These are phyloP conservation scores for Drosophila lowei DNA, from an alignment of 1,140 invertebrate genomes.

Conservation along the genomic window DNA sequence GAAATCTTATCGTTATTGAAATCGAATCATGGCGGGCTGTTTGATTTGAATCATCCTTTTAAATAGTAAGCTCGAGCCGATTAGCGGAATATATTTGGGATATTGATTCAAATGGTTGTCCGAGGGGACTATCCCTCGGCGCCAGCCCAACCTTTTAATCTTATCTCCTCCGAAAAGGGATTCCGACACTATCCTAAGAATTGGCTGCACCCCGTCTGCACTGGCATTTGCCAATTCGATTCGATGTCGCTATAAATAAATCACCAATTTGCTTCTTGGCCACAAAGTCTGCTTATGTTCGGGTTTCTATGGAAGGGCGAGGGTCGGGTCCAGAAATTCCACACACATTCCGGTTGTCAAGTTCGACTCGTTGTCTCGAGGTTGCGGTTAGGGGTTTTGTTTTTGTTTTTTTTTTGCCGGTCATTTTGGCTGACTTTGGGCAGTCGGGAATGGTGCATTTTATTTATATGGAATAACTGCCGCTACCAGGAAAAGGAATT, in stretches of 20 bases:
- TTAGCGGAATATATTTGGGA: no score
- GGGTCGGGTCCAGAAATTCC: constrained; percentile 26
- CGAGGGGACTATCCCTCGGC: background rate
- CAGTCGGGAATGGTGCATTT: background rate
- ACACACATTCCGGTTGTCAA: constrained; percentile 30
- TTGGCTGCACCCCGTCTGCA: background rate
- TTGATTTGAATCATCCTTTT: no score
- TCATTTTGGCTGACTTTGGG: background rate
- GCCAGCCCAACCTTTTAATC: background rate
- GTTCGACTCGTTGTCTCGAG: constrained; percentile 14
- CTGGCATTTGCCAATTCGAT: constrained; percentile 51
- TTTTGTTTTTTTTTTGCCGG: background rate
- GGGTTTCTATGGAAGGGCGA: constrained; percentile 65
- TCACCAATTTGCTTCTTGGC: constrained; percentile 45
- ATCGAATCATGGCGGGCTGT: no score
- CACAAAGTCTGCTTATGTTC: constrained; percentile 15
- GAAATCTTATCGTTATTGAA: no score
- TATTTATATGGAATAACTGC: constrained; percentile 17
- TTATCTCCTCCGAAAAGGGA: background rate
- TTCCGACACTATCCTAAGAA: constrained; percentile 10
- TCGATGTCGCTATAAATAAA: constrained; percentile 64
- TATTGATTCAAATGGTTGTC: no score
- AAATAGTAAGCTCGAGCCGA: no score
- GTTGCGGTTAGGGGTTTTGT: constrained; percentile 17
- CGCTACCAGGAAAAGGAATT: constrained; percentile 38